These are phyloP conservation scores for Brachionus asplanchnoidis DNA, from an alignment of 1,140 invertebrate genomes.

Conservation along the genomic window DNA sequence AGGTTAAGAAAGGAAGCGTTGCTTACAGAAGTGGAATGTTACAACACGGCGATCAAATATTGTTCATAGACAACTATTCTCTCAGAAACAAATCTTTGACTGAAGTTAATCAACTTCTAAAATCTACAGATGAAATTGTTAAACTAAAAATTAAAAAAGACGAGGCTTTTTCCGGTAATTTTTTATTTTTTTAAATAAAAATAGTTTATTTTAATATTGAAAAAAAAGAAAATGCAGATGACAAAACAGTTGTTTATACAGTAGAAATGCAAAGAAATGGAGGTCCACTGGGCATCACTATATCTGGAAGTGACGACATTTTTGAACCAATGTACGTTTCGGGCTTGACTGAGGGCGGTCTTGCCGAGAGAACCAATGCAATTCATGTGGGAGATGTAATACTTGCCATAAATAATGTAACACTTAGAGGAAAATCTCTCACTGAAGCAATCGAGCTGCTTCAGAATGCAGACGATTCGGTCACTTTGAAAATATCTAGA, in stretches of 20 bases:
- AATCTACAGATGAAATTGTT: constrained; percentile 69
- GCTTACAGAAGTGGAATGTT: constrained; percentile 75
- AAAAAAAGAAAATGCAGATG: constrained; percentile 41
- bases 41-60: constrained; percentile 73
- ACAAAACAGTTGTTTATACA: constrained; percentile 59
- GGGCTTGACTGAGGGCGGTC: constrained; percentile 66
- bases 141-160: constrained; percentile 68
- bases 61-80: constrained; percentile 79
- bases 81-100: constrained; percentile 68
- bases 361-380: constrained; percentile 76
- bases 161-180: constrained; percentile 58
- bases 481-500: constrained; percentile 69
- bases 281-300: constrained; percentile 75
- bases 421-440: constrained; percentile 71
- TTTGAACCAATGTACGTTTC: constrained; percentile 75
- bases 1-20: constrained; percentile 79
- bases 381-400: constrained; percentile 74
- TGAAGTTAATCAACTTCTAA: constrained; percentile 71
- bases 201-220: background rate
- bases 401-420: constrained; percentile 74
- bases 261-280: constrained; percentile 67
- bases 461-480: constrained; percentile 69
- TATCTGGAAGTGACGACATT: constrained; percentile 76
- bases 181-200: constrained; percentile 45
- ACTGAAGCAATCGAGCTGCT: constrained; percentile 75